phyloP scores from a whole-genome alignment of 2,113 vertebrate genomes.

The Cyrtonyx montezumae region DNA sequence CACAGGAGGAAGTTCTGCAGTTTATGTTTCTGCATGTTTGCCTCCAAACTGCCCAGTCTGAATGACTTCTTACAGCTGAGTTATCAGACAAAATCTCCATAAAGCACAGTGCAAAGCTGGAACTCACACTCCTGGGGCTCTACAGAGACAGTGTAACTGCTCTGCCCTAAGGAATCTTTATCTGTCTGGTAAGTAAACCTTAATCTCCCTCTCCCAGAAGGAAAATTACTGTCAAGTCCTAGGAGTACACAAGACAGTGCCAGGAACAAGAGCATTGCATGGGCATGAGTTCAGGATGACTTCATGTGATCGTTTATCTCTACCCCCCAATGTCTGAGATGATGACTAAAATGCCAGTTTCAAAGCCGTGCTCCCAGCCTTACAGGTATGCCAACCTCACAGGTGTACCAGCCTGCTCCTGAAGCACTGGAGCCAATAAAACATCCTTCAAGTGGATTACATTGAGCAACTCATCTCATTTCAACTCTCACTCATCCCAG shows the following conservation, averaged over 20 bases:
- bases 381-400: background rate
- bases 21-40: background rate
- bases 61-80: background rate
- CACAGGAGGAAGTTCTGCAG: background rate
- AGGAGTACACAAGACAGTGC: background rate
- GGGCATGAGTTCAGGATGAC: background rate
- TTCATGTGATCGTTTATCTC: slow-evolving; percentile 25
- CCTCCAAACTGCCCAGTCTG: background rate
- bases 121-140: background rate
- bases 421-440: slow-evolving; percentile 29
- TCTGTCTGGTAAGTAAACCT: background rate
- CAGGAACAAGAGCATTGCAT: background rate
- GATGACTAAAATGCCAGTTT: background rate
- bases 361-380: background rate
- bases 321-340: background rate
- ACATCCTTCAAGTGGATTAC: slow-evolving; percentile 55
- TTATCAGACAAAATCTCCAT: background rate
- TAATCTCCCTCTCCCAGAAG: background rate
- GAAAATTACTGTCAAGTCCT: background rate
- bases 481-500: background rate
- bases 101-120: background rate
- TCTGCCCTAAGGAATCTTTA: background rate
- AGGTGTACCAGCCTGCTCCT: background rate
- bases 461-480: slow-evolving; percentile 24
- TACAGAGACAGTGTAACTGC: background rate